These are phyloP conservation scores for Huso huso DNA, from an alignment of 2,797 vertebrate species.

Conservation along the genomic window DNA sequence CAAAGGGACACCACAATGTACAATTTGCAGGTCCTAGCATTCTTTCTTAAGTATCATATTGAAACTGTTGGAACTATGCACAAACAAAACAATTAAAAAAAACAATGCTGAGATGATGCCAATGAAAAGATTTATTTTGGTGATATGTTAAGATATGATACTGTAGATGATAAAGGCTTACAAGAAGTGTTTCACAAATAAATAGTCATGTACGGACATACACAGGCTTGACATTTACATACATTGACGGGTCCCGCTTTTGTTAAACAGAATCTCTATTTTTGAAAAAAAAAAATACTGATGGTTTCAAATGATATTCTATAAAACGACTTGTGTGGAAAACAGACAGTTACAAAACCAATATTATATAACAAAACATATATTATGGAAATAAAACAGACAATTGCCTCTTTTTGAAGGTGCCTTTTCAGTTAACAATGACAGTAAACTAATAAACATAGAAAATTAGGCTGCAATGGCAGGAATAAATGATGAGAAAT, in stretches of 20 bases:
- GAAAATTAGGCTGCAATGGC: constrained; percentile 31
- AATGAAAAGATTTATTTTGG: constrained; percentile 49
- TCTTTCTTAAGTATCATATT: neutral
- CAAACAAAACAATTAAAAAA: neutral
- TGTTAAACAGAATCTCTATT: constrained; percentile 22
- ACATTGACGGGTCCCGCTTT: constrained; percentile 17
- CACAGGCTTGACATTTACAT: constrained; percentile 18
- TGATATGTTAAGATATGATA: constrained; percentile 48
- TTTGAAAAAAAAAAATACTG: constrained; percentile 15
- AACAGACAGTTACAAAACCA: constrained; percentile 39
- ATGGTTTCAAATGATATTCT: constrained; percentile 17
- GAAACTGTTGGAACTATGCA: neutral
- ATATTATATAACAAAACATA: constrained; percentile 19
- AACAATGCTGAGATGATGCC: neutral
- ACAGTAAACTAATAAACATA: constrained; percentile 1
- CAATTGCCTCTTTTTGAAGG: constrained; percentile 19
- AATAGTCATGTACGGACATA: constrained; percentile 23
- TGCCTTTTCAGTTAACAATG: neutral
- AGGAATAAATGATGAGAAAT: constrained; percentile 31
- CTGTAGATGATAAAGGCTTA: constrained; percentile 35
- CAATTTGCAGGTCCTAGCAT: neutral
- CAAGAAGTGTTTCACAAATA: constrained; percentile 48
- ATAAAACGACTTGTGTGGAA: constrained; percentile 29
- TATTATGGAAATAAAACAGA: constrained; percentile 42
- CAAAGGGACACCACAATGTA: neutral